phyloP scores from a whole-genome alignment of 2,113 vertebrate species.

The Neofelis nebulosa region DNA sequence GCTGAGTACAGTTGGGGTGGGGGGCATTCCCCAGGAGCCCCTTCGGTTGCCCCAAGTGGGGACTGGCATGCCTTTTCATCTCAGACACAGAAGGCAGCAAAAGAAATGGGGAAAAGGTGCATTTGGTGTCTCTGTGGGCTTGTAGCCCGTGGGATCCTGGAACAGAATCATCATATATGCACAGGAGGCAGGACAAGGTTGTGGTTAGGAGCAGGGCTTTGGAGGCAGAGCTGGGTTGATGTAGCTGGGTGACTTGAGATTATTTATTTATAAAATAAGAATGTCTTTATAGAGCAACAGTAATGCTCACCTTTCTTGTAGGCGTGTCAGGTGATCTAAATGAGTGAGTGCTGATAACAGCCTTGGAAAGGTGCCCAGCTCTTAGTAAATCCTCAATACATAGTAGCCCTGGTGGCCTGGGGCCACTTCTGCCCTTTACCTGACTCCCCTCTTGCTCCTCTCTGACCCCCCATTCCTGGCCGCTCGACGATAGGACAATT shows the following conservation, averaged over 20 bases:
- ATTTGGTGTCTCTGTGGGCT: background rate
- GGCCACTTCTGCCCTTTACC: background rate
- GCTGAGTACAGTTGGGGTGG: rapidly evolving
- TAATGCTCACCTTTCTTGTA: background rate
- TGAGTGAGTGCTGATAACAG: too few species aligned
- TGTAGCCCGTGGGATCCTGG: background rate
- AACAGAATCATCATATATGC: background rate
- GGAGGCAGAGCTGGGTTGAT: background rate
- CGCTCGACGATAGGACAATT: background rate
- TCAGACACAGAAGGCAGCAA: background rate
- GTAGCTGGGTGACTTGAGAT: background rate
- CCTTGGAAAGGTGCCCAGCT: background rate
- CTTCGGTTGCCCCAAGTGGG: background rate
- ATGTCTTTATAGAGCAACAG: background rate
- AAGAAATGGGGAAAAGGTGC: background rate
- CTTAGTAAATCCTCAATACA: background rate
- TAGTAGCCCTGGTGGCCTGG: background rate
- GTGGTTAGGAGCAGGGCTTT: background rate
- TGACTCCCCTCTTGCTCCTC: background rate
- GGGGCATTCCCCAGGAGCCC: background rate
- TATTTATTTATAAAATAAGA: background rate
- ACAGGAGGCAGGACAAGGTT: background rate
- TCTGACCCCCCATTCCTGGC: background rate
- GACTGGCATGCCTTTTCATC: background rate
- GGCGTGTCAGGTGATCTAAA: background rate